A percentile compares a stretch with the other conserved stretches of the same genome.
phyloP scores from a whole-genome alignment of 1,140 invertebrate genomes.

The Colletes gigas region DNA sequence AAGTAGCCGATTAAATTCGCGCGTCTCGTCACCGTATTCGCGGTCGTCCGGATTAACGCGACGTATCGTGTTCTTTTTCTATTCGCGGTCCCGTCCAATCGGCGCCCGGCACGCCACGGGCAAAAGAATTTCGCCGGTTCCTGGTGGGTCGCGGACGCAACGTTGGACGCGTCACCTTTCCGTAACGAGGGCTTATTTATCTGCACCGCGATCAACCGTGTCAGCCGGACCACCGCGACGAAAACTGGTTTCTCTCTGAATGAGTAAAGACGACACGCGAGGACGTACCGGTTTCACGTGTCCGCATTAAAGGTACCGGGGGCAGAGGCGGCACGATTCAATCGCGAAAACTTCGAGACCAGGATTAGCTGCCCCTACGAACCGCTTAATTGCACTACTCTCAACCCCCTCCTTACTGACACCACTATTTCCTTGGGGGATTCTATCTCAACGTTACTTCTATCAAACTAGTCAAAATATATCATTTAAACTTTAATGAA shows the following conservation, averaged over 20 bases:
- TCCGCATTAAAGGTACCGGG: slow-evolving; percentile 16
- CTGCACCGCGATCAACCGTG: slow-evolving; percentile 34
- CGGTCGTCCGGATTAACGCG: neutral
- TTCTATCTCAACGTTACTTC: too few relatives aligned
- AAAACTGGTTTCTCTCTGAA: slow-evolving; percentile 60
- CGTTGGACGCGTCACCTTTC: slow-evolving; percentile 21
- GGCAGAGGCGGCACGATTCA: neutral
- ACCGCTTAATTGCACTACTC: neutral
- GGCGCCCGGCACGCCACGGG: too few relatives aligned
- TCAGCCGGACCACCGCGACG: slow-evolving; percentile 52
- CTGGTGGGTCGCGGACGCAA: slow-evolving; percentile 20
- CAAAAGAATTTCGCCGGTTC: slow-evolving; percentile 15
- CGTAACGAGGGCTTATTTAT: slow-evolving; percentile 58
- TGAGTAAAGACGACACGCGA: slow-evolving; percentile 49
- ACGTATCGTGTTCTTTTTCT: neutral
- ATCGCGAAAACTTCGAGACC: slow-evolving; percentile 11
- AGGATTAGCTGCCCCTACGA: neutral
- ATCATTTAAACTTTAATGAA: too few relatives aligned
- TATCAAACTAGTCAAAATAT: too few relatives aligned
- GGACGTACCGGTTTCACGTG: slow-evolving; percentile 31
- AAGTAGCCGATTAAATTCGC: slow-evolving; percentile 8
- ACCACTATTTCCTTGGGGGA: too few relatives aligned
- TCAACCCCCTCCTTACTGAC: too few relatives aligned
- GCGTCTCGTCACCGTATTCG: neutral
- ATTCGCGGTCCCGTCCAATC: neutral